A percentile compares a stretch with the other conserved stretches of the same genome.
phyloP scores from a whole-genome alignment of 2,113 vertebrate genomes.

The Rhegmatorhina hoffmannsi region DNA sequence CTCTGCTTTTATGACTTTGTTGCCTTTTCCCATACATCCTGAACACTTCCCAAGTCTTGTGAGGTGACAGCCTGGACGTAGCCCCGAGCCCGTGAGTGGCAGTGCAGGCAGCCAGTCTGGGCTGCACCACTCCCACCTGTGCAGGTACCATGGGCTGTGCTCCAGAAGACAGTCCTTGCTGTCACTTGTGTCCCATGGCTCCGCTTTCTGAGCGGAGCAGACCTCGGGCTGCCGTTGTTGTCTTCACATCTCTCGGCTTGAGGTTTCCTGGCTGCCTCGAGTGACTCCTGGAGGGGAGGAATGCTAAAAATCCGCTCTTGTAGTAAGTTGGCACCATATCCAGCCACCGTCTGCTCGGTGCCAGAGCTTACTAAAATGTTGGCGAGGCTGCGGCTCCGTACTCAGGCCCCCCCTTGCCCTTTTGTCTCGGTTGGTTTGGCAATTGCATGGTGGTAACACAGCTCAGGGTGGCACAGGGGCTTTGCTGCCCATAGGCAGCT shows the following conservation, averaged over 20 bases:
- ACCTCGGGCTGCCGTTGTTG: background rate
- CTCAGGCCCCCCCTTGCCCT: constrained; percentile 42
- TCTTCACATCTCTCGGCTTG: constrained; percentile 2
- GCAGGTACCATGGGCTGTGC: background rate
- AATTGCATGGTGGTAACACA: constrained; percentile 28
- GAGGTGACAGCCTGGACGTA: background rate
- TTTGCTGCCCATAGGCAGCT: constrained; percentile 38
- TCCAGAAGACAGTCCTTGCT: background rate
- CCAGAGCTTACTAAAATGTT: constrained; percentile 72
- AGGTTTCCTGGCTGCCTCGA: constrained; percentile 52
- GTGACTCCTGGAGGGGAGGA: constrained; percentile 69
- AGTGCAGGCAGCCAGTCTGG: background rate
- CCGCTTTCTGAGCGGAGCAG: background rate
- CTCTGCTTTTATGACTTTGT: background rate
- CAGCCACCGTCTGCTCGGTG: constrained; percentile 62
- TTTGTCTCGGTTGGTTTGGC: constrained; percentile 55
- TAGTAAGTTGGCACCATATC: constrained; percentile 73
- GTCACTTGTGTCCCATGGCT: background rate
- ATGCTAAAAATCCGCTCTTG: constrained; percentile 72
- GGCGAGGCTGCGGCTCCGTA: constrained; percentile 44
- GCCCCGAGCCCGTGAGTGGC: background rate
- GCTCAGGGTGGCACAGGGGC: constrained; percentile 38
- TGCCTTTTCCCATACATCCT: background rate
- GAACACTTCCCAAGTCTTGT: background rate
- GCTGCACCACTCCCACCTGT: background rate